Evolutionary conservation across 2,888 invertebrate species (phyloP).

Genomic region (Callimorpha dominula): DNA sequence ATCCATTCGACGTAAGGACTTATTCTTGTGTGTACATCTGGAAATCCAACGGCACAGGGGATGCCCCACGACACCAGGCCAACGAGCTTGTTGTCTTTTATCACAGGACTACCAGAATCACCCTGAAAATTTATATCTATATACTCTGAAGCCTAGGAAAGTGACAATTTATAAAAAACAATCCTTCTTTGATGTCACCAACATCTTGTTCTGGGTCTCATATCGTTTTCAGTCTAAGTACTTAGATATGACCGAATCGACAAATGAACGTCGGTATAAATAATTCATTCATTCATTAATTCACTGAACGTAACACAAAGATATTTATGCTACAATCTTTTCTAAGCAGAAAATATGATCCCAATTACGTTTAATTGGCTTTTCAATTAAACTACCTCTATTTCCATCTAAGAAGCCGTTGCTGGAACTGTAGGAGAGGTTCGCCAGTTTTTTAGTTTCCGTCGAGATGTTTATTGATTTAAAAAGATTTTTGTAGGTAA

Average conservation of each 20-base stretch:
- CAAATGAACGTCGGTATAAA: neutral
- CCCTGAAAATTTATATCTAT: slow-evolving; percentile 62
- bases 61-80: slow-evolving; percentile 83
- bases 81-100: slow-evolving; percentile 66
- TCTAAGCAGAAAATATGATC: no score
- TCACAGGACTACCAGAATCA: slow-evolving; percentile 80
- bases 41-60: slow-evolving; percentile 81
- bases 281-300: neutral
- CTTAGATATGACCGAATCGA: neutral
- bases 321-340: neutral
- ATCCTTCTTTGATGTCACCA: neutral
- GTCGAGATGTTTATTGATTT: no score
- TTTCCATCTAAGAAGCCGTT: no score
- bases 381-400: neutral
- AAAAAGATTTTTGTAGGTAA: no score
- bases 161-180: neutral
- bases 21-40: slow-evolving; percentile 81
- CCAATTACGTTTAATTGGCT: neutral
- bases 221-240: neutral
- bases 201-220: neutral
- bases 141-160: neutral
- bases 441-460: no score
- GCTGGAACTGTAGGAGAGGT: no score
- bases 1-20: slow-evolving; percentile 74
- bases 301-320: neutral